Conservation (phyloP, 2,113 vertebrate genomes). For the Siniperca chuatsi region DNA sequence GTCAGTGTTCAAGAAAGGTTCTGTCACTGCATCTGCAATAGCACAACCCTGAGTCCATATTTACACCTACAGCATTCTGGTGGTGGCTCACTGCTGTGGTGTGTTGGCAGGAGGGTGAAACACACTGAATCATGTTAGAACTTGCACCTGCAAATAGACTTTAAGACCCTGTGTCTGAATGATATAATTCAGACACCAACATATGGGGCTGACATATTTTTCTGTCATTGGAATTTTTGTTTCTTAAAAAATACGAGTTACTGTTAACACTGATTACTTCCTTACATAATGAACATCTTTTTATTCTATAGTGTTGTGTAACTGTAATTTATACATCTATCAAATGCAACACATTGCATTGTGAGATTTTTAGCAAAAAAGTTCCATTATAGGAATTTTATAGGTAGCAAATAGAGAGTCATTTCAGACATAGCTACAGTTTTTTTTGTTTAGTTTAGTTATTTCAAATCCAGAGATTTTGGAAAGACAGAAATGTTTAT, state of each 20-base stretch:
- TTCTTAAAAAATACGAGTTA: background rate
- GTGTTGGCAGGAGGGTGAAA: slow-evolving; percentile 34
- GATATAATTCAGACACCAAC: background rate
- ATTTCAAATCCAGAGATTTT: background rate
- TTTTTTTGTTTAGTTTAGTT: background rate
- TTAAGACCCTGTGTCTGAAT: slow-evolving; percentile 11
- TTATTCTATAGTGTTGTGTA: background rate
- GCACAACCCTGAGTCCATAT: background rate
- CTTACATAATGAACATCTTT: background rate
- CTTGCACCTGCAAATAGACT: slow-evolving; percentile 36
- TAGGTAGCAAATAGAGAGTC: background rate
- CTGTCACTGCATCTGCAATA: slow-evolving; percentile 5
- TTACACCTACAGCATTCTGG: slow-evolving; percentile 30
- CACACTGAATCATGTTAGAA: slow-evolving; percentile 38
- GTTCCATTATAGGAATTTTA: background rate
- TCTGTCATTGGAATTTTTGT: background rate
- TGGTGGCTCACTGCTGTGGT: background rate
- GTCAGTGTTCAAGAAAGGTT: slow-evolving; percentile 89
- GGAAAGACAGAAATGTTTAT: background rate
- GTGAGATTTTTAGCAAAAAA: background rate
- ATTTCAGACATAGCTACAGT: background rate
- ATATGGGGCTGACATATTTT: background rate
- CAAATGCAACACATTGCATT: background rate
- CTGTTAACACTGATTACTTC: background rate
- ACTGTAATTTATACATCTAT: background rate